Base-by-base conservation (phyloP, 1,140 invertebrate species). In the Drosophila kurseongensis region DNA sequence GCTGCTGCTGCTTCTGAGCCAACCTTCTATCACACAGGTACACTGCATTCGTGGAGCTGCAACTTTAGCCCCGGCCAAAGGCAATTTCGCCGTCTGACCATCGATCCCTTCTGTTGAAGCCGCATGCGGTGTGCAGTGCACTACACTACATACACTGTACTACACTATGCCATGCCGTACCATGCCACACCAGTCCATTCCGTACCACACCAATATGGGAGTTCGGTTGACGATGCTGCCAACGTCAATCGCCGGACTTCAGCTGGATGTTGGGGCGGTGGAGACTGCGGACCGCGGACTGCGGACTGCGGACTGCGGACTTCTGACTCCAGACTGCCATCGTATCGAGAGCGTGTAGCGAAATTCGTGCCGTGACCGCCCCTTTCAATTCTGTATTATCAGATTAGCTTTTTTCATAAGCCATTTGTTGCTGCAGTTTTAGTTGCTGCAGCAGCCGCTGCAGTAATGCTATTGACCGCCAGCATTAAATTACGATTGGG, bases 361-460 rank as follows among this genome's bases (percentile, higher is more conserved):
- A 73, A 84, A 84, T 84, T 84, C 83, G 83, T 86, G 83, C 79
- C 83, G 83, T 88, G 83, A 88, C 78, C 83, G 83, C 83, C 83
- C 83, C 83, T 88, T 88, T 88, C 83, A 88, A 88, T 88, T 88
- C 83, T 88, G 78, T 88, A 88, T 88, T 88, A 88, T 88, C 83
- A 88, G 83, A 88, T 88, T 88, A 88, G 83, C 83, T 88, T 76
- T 81, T 86, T 83, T 79, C 72, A 82, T 82, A 88, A 79, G 75
- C 69, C 62, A 76, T 86, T 86, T 81, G 69, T 72, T 83, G 78
- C 36, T 47, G 45, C 9, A 61, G 62, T 51, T 51, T 51, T 51
- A 51, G 48, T 59, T 60, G 60, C 48, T 44, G 55, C 32, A 73
- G 63, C 32, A 23, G 6, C 12, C 18, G 9, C 18, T 48, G 48